Base-by-base conservation (phyloP, 2,797 vertebrate genomes). In the Sebastes kiyomatsui region DNA sequence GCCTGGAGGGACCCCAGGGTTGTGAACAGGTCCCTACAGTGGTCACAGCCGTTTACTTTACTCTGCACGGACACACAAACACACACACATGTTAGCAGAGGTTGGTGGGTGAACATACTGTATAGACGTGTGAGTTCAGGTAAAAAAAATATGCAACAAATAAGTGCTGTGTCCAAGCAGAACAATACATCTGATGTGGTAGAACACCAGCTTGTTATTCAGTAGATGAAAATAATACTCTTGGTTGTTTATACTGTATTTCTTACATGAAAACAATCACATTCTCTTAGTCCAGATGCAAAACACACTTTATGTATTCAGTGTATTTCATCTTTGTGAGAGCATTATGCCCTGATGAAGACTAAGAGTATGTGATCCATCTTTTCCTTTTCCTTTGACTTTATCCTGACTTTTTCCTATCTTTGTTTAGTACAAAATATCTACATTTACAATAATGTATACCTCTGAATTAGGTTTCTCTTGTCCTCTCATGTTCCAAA, bases 11-110 rank as follows among this genome's bases (percentile, higher is more conserved):
- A 81, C 0, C 97, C 98, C 16, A 97, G 95, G 83, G 97, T 97
- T 91, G 96, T 97, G 95, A 99, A 99, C 89, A 99, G 94, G 88
- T 97, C 98, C 72, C 96, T 96, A 92, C 99, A 99, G 88, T 96
- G 96, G 76, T 97, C 98, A 81, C 99, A 99, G 28, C 97, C 94
- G 96, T 97, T 97, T 67, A 99, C 96, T 92, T 99, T 99, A 82
- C 85, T 87, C 93, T 94, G 85, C 64, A 64, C 0, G 2, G 32
- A 7, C 7, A 80, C 20, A 83, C 2, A 76, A 66, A 76, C 46
- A 80, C 28, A 67, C 16, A 64, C 2, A 30, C 3, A 28, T 1
- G 32, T 49, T 35, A 58, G 69, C 56, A 27, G 10, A 67, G 12
- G 22, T 13, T 18, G 54, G 25, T 9, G 22, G 23, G 16, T 60